Percentiles rank a stretch among this genome's conserved stretches.
phyloP scores from a whole-genome alignment of 2,888 invertebrate species.

The Cremastinae sp. region DNA sequence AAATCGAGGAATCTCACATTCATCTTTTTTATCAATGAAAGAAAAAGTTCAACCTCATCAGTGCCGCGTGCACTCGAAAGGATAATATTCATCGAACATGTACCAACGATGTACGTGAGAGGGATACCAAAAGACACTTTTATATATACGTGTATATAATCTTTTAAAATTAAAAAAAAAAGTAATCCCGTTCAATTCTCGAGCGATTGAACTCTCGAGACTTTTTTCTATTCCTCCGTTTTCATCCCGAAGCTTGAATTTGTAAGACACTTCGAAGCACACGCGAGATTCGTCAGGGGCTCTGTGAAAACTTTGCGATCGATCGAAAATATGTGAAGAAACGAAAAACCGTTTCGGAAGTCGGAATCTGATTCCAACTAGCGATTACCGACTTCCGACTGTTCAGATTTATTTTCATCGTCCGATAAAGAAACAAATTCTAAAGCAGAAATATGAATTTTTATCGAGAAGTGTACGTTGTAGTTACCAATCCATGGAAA shows the following conservation, averaged over 20 bases:
- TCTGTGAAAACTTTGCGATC: slow-evolving; percentile 16
- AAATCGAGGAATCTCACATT: slow-evolving; percentile 51
- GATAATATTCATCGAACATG: slow-evolving; percentile 51
- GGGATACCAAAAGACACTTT: slow-evolving; percentile 70
- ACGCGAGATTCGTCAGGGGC: no score
- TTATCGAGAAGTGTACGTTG: slow-evolving; percentile 13
- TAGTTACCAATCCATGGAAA: slow-evolving; percentile 59
- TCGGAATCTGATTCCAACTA: no score
- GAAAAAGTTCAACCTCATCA: slow-evolving; percentile 46
- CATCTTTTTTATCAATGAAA: slow-evolving; percentile 49
- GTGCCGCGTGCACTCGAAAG: slow-evolving; percentile 31
- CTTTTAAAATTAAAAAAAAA: slow-evolving; percentile 41
- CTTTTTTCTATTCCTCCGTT: slow-evolving; percentile 26
- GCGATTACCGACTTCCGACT: no score
- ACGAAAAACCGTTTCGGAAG: neutral
- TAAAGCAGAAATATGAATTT: no score
- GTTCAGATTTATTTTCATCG: no score
- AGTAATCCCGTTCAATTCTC: slow-evolving; percentile 35
- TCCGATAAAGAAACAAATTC: no score
- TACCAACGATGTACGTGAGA: slow-evolving; percentile 59
- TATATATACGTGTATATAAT: slow-evolving; percentile 64
- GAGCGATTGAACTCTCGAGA: slow-evolving; percentile 24
- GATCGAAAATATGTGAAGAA: slow-evolving; percentile 17
- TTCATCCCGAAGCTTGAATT: slow-evolving; percentile 3
- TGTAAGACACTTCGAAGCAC: slow-evolving; percentile 12